Evolutionary conservation across 53 echinoderm and acorn worm genomes (phyloP).

Genomic region (Apostichopus leukothele): DNA sequence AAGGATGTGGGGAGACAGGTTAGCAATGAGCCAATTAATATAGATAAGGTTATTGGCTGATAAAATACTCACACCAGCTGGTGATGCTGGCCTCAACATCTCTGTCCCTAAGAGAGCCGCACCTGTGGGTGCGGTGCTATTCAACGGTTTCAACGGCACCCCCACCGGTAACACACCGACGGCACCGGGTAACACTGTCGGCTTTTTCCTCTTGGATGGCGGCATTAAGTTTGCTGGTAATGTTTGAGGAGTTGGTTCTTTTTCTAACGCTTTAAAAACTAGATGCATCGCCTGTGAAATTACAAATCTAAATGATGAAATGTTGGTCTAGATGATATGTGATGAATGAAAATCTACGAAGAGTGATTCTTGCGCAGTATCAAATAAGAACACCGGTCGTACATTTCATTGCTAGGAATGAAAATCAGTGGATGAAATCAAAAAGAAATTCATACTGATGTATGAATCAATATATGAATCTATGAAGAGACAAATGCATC

Average conservation of each 20-base stretch:
- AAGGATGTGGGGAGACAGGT: too few species aligned
- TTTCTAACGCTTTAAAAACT: slow-evolving; percentile 87
- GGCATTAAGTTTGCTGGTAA: slow-evolving; percentile 81
- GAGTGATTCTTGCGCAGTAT: too few species aligned
- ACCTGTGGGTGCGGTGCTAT: slow-evolving; percentile 8
- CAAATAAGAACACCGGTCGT: too few species aligned
- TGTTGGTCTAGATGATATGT: too few species aligned
- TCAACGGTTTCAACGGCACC: slow-evolving; percentile 25
- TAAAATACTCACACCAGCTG: slow-evolving; percentile 44
- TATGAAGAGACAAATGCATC: too few species aligned
- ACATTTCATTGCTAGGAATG: too few species aligned
- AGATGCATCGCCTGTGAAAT: slow-evolving; percentile 86
- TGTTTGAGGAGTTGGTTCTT: slow-evolving; percentile 72
- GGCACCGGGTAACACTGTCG: slow-evolving; percentile 57
- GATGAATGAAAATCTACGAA: too few species aligned
- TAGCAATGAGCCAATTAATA: neutral
- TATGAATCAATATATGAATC: too few species aligned
- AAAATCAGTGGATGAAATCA: too few species aligned
- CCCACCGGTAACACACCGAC: slow-evolving; percentile 66
- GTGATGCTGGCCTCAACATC: slow-evolving; percentile 60
- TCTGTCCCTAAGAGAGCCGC: slow-evolving; percentile 55
- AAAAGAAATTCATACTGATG: too few species aligned
- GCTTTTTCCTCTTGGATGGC: slow-evolving; percentile 89
- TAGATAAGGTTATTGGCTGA: neutral
- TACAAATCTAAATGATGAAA: too few species aligned